Evolutionary conservation across 1,140 invertebrate species (phyloP).

Genomic region (Pogonognathellus flavescens): DNA sequence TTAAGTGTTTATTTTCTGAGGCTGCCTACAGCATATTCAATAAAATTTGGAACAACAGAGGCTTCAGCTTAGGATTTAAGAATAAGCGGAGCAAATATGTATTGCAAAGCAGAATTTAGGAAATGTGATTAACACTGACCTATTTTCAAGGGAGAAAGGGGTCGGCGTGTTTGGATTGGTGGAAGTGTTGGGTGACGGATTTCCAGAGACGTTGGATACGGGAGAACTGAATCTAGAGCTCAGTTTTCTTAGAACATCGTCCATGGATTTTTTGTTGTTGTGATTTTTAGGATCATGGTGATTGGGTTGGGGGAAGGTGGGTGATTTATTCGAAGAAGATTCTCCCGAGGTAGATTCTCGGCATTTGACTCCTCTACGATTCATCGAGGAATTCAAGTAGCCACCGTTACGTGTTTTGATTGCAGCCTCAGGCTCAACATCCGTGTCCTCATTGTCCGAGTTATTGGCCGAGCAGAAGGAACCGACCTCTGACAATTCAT

Average conservation of each 20-base stretch:
- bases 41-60: too few relatives aligned
- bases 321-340: slow-evolving; percentile 51
- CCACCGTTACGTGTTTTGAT: slow-evolving; percentile 22
- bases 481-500: slow-evolving; percentile 62
- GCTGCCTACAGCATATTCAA: too few relatives aligned
- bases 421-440: slow-evolving; percentile 24
- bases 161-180: slow-evolving; percentile 5
- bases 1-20: too few relatives aligned
- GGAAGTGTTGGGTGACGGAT: not conserved
- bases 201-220: not conserved
- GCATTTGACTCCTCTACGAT: not conserved
- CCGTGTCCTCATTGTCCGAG: slow-evolving; percentile 58
- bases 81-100: too few relatives aligned
- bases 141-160: slow-evolving; percentile 56
- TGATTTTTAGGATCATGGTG: slow-evolving; percentile 56
- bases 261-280: slow-evolving; percentile 63
- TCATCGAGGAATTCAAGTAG: not conserved
- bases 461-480: slow-evolving; percentile 59
- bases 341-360: slow-evolving; percentile 45
- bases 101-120: too few relatives aligned
- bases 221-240: slow-evolving; percentile 60
- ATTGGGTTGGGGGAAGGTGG: slow-evolving; percentile 35
- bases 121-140: slow-evolving; percentile 40
- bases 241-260: slow-evolving; percentile 65
- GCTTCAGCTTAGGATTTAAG: too few relatives aligned